phyloP scores from a whole-genome alignment of 2,113 vertebrate genomes.

The Albula glossodonta region DNA sequence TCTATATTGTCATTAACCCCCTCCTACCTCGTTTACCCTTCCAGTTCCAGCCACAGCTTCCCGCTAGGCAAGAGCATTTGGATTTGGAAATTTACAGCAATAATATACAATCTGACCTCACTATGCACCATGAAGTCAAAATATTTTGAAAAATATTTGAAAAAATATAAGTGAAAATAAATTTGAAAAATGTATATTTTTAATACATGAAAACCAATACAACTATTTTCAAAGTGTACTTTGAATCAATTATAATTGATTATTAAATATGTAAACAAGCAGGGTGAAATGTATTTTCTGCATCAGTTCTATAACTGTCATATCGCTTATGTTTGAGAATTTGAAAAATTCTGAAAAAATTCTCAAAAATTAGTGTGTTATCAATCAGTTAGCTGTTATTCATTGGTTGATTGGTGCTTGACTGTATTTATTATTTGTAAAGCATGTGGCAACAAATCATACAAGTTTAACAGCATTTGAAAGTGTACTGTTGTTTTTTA shows the following conservation, averaged over 20 bases:
- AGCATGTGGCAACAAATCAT: not conserved
- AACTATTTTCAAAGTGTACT: not conserved
- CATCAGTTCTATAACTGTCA: not conserved
- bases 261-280: not conserved
- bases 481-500: not conserved
- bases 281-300: not conserved
- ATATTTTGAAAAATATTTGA: not conserved
- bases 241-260: not conserved
- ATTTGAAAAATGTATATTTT: not conserved
- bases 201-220: not conserved
- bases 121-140: not conserved
- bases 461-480: not conserved
- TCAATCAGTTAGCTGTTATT: not conserved
- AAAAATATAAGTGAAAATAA: not conserved
- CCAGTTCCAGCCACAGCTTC: not conserved
- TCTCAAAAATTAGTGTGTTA: not conserved
- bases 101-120: not conserved
- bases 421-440: not conserved
- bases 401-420: not conserved
- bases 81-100: not conserved
- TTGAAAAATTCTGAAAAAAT: not conserved
- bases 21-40: conserved; percentile 35
- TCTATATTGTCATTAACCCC: conserved; percentile 69
- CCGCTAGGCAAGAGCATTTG: not conserved
- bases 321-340: not conserved